Percentiles rank a stretch among this genome's conserved stretches.
Conservation (phyloP, 2,113 vertebrate species). For the Trogon melanurus region DNA sequence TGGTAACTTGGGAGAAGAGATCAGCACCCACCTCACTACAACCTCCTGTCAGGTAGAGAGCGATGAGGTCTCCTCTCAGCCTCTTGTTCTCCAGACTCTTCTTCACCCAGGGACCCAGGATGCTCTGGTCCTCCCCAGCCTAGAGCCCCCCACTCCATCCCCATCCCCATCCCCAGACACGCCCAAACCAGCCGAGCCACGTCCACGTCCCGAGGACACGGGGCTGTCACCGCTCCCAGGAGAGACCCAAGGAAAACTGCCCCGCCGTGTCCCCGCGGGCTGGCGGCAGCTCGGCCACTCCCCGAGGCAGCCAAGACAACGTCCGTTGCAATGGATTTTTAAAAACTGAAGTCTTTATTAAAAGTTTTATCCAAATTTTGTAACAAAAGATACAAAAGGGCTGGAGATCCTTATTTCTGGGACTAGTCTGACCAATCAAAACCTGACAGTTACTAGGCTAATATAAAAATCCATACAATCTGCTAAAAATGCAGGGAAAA, state of each 20-base stretch:
- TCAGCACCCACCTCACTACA: too few species aligned
- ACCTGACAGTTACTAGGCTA: constrained; percentile 60
- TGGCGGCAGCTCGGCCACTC: neutral
- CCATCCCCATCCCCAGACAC: rapidly evolving
- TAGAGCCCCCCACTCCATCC: rapidly evolving
- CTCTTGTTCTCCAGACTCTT: too few species aligned
- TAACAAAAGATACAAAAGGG: constrained; percentile 75
- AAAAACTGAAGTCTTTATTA: constrained; percentile 75
- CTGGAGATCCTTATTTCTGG: constrained; percentile 59
- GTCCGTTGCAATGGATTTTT: neutral
- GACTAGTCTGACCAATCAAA: constrained; percentile 59
- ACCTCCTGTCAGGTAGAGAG: too few species aligned
- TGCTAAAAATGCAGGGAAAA: constrained; percentile 67
- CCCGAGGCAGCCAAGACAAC: neutral
- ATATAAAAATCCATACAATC: constrained; percentile 66
- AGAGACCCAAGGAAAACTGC: neutral
- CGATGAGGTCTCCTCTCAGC: too few species aligned
- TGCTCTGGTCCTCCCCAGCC: neutral
- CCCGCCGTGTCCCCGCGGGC: neutral
- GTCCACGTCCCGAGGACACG: neutral
- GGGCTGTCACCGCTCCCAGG: neutral
- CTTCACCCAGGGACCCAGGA: rapidly evolving
- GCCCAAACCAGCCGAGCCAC: rapidly evolving
- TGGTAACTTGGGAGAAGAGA: too few species aligned
- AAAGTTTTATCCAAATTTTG: constrained; percentile 73